Conservation (phyloP, 2,888 invertebrate genomes). For the Zaprionus lineosus region DNA sequence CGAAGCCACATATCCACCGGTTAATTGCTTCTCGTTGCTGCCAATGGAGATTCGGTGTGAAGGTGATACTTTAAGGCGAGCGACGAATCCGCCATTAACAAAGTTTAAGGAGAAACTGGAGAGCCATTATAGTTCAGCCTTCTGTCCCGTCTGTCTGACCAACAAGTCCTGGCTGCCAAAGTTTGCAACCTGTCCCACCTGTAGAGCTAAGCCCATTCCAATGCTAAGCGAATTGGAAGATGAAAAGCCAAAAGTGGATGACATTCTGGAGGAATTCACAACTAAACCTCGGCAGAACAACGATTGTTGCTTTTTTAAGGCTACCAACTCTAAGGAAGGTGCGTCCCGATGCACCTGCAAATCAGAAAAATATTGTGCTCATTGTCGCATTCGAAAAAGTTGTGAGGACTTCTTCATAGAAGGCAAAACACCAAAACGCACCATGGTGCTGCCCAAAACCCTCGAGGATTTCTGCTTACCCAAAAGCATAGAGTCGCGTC, state of each 20-base stretch:
- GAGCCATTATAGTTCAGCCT: no score
- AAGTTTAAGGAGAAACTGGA: no score
- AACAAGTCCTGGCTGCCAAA: slow-evolving; percentile 82
- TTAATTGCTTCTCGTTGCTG: no score
- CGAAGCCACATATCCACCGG: no score
- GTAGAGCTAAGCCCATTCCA: slow-evolving; percentile 77
- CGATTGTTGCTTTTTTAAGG: slow-evolving; percentile 41
- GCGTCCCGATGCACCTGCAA: slow-evolving; percentile 69
- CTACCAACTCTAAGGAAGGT: slow-evolving; percentile 11
- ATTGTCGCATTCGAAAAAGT: slow-evolving; percentile 76
- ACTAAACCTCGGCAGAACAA: slow-evolving; percentile 17
- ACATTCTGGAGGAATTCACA: slow-evolving; percentile 67
- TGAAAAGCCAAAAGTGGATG: slow-evolving; percentile 70
- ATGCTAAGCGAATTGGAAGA: slow-evolving; percentile 63
- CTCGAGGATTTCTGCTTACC: slow-evolving; percentile 53
- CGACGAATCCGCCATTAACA: no score
- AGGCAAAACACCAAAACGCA: not conserved
- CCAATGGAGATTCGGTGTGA: no score
- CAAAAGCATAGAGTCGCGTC: no score
- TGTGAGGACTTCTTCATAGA: slow-evolving; percentile 64
- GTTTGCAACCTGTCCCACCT: slow-evolving; percentile 82
- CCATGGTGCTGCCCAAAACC: slow-evolving; percentile 25
- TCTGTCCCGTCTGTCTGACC: slow-evolving; percentile 78
- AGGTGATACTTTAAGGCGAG: no score
- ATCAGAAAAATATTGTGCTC: slow-evolving; percentile 71